Evolutionary conservation across 2,888 invertebrate species (phyloP), one percentile per base, ranked within the genome.

Genomic region (Sicus ferrugineus): DNA sequence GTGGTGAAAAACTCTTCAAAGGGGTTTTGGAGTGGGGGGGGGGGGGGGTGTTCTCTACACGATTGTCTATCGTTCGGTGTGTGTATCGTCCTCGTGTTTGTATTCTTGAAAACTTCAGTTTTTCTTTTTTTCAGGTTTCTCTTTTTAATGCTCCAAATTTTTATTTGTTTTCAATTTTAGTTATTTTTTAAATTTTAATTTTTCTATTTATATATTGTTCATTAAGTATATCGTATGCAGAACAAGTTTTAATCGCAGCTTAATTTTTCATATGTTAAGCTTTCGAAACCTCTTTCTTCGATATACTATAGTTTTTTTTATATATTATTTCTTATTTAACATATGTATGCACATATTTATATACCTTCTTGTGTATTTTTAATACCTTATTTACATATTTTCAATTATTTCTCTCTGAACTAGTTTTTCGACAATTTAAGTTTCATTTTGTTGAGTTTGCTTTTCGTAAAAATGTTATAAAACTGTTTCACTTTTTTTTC

Each of bases 401-500:
- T 34, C n/a, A 5, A 4, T 59, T 31, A 1, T 5, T 31, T 34
- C 23, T 19, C 16, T 31, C 34, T 59, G 2, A 34, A 4, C 26
- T 26, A 21, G 16, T 11, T 19, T 34, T 19, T 59, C 5, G 23
- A 59, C 38, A 38, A 2, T 21, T 56, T 4, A 2, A 56, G 3
- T 56, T 42, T 61, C 5, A 11, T 11, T 61, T 34, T n/a, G 1
- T 31, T 23, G 26, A 52, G 14, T 23, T 52, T 52, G 52, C 52
- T 48, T 48, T 48, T 19, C 16, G 9, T 9, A 52, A 23, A 54
- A 69, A 72, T 73, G 71, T 69, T 68, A 72, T 64, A 56, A 58
- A 34, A 66, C 56, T 42, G n/a, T 70, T 66, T 72, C 59, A 61
- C 72, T 73, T 56, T n/a, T n/a, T n/a, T n/a, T n/a, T n/a, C n/a